A percentile compares a stretch with the other conserved stretches of the same genome.
Evolutionary conservation across 2,113 vertebrate species (phyloP).

Genomic region (Thermophis baileyi): DNA sequence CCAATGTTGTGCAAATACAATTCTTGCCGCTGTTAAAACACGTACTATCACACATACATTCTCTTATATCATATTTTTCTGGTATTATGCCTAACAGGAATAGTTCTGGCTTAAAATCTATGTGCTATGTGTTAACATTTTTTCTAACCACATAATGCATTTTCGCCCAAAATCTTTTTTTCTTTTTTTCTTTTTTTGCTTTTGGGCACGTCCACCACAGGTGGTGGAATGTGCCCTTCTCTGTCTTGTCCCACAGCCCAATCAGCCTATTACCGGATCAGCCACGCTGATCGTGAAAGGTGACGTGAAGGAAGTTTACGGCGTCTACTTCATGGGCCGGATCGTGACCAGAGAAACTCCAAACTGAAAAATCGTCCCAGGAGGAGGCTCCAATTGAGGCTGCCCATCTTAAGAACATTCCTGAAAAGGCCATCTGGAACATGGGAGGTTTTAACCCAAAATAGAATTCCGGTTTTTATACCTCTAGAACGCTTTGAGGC

Average conservation of each 20-base stretch:
- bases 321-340: conserved; percentile 59
- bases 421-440: not conserved
- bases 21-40: no score
- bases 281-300: conserved; percentile 76
- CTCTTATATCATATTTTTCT: no score
- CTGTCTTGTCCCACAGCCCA: conserved; percentile 66
- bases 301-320: conserved; percentile 75
- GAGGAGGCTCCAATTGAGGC: not conserved
- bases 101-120: no score
- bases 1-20: no score
- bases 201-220: not conserved
- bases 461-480: not conserved
- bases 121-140: no score
- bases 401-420: not conserved
- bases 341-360: conserved; percentile 48
- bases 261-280: conserved; percentile 69
- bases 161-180: no score
- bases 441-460: not conserved
- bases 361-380: fast-evolving
- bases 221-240: not conserved
- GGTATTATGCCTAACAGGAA: no score
- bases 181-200: no score
- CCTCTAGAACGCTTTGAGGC: not conserved
- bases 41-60: no score
- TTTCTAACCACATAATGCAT: no score